Percentiles rank a stretch among this genome's conserved stretches.
These are phyloP conservation scores for Ichneumoninae sp. DNA, from an alignment of 2,888 invertebrate genomes.

Conservation along the genomic window DNA sequence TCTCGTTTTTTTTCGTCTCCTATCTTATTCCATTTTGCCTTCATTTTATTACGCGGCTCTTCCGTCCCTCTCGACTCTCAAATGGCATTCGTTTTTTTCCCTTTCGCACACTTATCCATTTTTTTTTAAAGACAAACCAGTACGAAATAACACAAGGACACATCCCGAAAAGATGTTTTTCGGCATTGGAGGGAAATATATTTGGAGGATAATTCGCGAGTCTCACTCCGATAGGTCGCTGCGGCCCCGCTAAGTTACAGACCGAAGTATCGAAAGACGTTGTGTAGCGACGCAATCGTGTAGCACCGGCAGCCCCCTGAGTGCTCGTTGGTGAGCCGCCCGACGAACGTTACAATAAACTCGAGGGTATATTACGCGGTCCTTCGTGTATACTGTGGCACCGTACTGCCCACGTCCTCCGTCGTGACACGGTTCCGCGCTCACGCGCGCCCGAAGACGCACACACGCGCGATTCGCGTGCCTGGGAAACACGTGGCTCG, in stretches of 20 bases:
- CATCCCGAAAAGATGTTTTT: constrained; percentile 20
- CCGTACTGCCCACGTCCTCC: constrained; percentile 63
- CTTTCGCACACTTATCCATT: constrained; percentile 11
- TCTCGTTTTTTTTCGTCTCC: constrained; percentile 66
- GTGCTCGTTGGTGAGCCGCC: constrained; percentile 32
- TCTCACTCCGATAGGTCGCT: constrained; percentile 12
- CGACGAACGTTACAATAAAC: constrained; percentile 77
- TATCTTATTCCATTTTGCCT: constrained; percentile 59
- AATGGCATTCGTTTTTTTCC: constrained; percentile 1
- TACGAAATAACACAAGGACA: constrained; percentile 23
- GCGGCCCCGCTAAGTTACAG: constrained; percentile 14
- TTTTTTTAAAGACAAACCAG: background rate
- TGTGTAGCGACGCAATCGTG: constrained; percentile 32
- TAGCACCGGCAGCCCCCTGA: constrained; percentile 30
- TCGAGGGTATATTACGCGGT: constrained; percentile 75
- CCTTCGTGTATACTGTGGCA: constrained; percentile 60
- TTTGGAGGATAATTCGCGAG: constrained; percentile 39
- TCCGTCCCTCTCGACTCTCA: constrained; percentile 18
- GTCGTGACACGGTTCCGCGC: constrained; percentile 51
- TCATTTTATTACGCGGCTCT: constrained; percentile 56
- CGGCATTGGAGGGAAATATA: constrained; percentile 9
- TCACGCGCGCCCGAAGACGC: constrained; percentile 6
- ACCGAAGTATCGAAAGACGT: constrained; percentile 30
- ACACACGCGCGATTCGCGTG: constrained; percentile 31
- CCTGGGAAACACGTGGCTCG: background rate